Evolutionary conservation across 1,140 invertebrate genomes (phyloP), one percentile per base, ranked within the genome.

Genomic region (Calosoma granatense): DNA sequence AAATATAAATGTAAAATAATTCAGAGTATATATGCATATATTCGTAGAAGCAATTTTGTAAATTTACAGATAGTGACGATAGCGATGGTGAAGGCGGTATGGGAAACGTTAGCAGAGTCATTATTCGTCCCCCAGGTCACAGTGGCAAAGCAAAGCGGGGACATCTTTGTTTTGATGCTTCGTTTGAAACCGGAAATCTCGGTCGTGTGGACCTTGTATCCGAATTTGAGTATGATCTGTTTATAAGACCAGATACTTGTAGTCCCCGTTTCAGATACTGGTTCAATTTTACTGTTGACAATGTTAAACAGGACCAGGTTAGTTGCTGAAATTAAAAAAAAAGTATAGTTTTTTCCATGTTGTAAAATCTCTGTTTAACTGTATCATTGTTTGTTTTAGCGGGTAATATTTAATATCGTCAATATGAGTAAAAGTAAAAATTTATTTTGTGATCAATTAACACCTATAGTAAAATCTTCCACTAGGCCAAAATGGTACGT

Each of bases 261-360:
- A 93, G 94, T 71, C 94, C 94, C 0, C 79, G 92, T 22, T 84
- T 92, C 55, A 77, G 96, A 39, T 85, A 97, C 57, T 98, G 95
- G 95, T 98, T 97, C 71, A 96, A 98, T 72, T 99, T 98, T 67
- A 94, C 92, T 0, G 94, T 98, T 11, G 94, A 98, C 71, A 99
- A 99, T 75, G 92, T 94, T 0, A 87, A 89, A 60, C 76, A 85
- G 22, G 92, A 97, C 70, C 95, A 94, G 79, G 88, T 89, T 71
- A 47, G 15, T 4, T 47, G 41, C 17, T n/a, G 20, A 21, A 23
- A 22, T 22, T 56, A 6, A n/a, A 56, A 17, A 20, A 26, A 59
- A 56, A 56, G n/a, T n/a, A n/a, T n/a, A n/a, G n/a, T n/a, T 52
- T 41, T 57, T 21, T 51, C 60, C 54, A 53, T 58, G 23, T 58